Conservation (phyloP, 2,888 invertebrate species). For the Gortyna flavago region DNA sequence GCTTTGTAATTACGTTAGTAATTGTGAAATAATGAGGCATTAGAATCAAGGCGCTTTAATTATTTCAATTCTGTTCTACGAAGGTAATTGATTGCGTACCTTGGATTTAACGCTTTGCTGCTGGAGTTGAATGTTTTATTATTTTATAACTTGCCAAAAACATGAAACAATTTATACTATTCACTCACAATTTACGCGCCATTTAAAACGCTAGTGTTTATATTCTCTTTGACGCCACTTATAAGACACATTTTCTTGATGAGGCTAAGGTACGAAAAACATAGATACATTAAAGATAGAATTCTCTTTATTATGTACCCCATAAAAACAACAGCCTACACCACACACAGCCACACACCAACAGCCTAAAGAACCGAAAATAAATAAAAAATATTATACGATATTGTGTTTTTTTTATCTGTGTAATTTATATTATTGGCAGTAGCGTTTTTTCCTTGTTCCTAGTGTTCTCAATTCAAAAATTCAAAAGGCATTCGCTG, state of each 20-base stretch:
- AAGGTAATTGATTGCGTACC: slow-evolving; percentile 29
- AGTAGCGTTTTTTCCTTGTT: background rate
- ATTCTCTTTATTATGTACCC: background rate
- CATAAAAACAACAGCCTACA: background rate
- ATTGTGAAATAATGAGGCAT: slow-evolving; percentile 55
- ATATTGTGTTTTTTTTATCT: background rate
- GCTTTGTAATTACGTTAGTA: slow-evolving; percentile 57
- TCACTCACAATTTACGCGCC: background rate
- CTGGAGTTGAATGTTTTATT: slow-evolving; percentile 5
- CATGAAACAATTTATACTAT: background rate
- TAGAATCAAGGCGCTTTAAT: slow-evolving; percentile 45
- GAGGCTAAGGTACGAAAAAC: background rate
- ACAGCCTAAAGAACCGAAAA: background rate
- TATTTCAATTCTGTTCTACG: slow-evolving; percentile 40
- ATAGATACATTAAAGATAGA: background rate
- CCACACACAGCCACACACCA: background rate
- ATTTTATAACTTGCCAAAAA: slow-evolving; percentile 7
- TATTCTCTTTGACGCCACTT: too few relatives aligned
- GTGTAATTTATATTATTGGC: background rate
- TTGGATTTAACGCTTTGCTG: slow-evolving; percentile 12
- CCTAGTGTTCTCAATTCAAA: slow-evolving; percentile 9
- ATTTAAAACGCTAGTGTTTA: too few relatives aligned
- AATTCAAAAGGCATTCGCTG: slow-evolving; percentile 9
- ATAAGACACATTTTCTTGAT: background rate
- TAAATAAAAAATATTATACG: too few relatives aligned